A percentile compares a stretch with the other conserved stretches of the same genome.
Evolutionary conservation across 2,888 invertebrate species (phyloP).

Genomic region (Xestia xanthographa): DNA sequence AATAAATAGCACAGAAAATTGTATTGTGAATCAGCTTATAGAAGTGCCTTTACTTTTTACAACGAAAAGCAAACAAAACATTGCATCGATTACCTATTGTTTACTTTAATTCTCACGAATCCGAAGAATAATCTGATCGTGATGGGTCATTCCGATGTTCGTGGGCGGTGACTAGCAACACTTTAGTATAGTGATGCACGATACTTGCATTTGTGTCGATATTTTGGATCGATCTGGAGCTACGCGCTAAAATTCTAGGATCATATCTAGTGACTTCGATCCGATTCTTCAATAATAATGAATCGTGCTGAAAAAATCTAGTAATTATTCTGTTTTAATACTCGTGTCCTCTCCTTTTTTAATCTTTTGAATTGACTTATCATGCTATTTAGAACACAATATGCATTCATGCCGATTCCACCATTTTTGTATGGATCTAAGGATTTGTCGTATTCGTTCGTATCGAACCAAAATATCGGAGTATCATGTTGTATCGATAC

Average conservation of each 20-base stretch:
- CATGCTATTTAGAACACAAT: not conserved
- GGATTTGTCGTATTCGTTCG: not conserved
- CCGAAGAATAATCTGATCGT: conserved; percentile 51
- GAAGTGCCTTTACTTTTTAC: not conserved
- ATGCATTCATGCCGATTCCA: not conserved
- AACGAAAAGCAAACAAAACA: conserved; percentile 9
- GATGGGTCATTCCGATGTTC: conserved; percentile 47
- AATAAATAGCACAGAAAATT: not conserved
- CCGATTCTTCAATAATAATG: not conserved
- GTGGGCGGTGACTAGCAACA: conserved; percentile 43
- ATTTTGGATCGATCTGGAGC: not conserved
- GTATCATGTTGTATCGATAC: not conserved
- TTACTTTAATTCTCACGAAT: conserved; percentile 48
- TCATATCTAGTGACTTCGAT: not conserved
- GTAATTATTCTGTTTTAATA: not conserved
- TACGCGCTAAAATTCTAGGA: not conserved
- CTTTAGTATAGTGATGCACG: conserved; percentile 17
- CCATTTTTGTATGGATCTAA: not conserved
- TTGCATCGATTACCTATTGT: conserved; percentile 31
- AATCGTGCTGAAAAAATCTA: not conserved
- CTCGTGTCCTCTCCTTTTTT: not conserved
- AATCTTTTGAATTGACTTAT: not conserved
- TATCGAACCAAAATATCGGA: not conserved
- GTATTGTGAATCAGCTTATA: not conserved
- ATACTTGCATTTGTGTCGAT: conserved; percentile 1